Base-by-base conservation (phyloP, 2,113 vertebrate genomes). In the Pica pica region DNA sequence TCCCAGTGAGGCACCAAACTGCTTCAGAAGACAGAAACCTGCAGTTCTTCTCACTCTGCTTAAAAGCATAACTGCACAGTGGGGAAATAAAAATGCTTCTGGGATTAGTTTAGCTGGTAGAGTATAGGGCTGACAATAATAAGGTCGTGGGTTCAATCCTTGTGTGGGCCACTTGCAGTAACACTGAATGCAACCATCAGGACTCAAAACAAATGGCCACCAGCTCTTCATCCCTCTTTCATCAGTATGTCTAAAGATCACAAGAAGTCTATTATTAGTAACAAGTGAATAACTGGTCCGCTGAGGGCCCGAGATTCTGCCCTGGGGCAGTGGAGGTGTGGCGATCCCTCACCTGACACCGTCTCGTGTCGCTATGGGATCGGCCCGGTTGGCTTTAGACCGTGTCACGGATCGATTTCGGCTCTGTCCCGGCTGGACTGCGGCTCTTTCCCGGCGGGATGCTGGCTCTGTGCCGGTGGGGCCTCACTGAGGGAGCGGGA, bases 331-430 rank as follows among this genome's bases (percentile, higher is more conserved):
- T 11, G 6, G 7, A 39, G 23, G 6, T 7, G 60, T 5, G 12
- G 37, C 8, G 21, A 1, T 3, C 39, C 33, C 96, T 95, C 95
- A 98, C 98, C 99, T 98, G 96, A 14, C 98, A 98, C 57, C 95
- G 97, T 95, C 98, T 98, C 31, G 97, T 97, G 94, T 98, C 97
- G n/a, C 98, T 98, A 19, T 95, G 98, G 98, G 11, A 98, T 98
- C 77, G 97, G 42, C 20, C 7, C 47, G 5, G 23, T 1, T 7
- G 19, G 10, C 10, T 20, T 20, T 4, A 3, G 16, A 31, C 46
- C 4, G 21, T 23, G 26, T 59, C 60, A 8, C 35, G 35, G 50
- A 5, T 2, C 52, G 3, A 14, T 2, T 24, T 4, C 24, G 28
- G 16, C 44, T 13, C 16, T 26, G 16, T n/a, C 26, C 67, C 14